Evolutionary conservation across 64 coral and sea anemone species (phyloP), one percentile per base, ranked within the genome.

Genomic region (Actinia equina): DNA sequence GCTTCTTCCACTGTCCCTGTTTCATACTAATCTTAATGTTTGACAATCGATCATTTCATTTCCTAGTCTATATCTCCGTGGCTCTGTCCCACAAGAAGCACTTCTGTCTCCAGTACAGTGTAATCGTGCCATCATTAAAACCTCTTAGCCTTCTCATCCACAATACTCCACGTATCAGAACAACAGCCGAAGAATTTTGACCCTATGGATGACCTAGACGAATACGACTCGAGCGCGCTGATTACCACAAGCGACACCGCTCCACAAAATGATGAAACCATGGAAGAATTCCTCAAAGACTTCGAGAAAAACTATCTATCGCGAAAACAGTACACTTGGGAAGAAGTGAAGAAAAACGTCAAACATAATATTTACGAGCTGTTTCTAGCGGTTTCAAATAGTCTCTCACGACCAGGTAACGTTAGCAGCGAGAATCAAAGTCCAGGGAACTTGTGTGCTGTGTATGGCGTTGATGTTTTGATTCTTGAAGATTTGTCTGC

Each of bases 101-200:
- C 57, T 90, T 97, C 52, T 90, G 91, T 80, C 85, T 97, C 52
- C 94, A 97, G 26, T 97, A 93, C 87, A 83, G 91, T 45, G 94
- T 97, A 6, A 87, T 87, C 19, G 69, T 97, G 11, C 67, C 81
- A 51, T 97, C 91, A 49, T 74, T 97, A 20, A 42, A 70, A 6
- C 94, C 94, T 6, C 56, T 97, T 5, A 52, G 87, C n/a, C 88
- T 97, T 52, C 57, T 90, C 43, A 82, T 97, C 23, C 94, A 97
- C 59, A 93, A 93, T 60, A 85, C 82, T 4, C 94, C 94, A 58
- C 88, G 88, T 55, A 84, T 97, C 20, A 59, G 89, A 43, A 59
- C 85, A 41, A 78, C 91, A 42, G 54, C 89, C 27, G n/a, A 82
- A 54, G 16, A 64, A 85, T 70, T 80, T 58, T 60, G 83, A 93